Evolutionary conservation across 35 echinoderm and acorn worm genomes (phyloP), one percentile per base, ranked within the genome.

Genomic region (Patiria miniata): DNA sequence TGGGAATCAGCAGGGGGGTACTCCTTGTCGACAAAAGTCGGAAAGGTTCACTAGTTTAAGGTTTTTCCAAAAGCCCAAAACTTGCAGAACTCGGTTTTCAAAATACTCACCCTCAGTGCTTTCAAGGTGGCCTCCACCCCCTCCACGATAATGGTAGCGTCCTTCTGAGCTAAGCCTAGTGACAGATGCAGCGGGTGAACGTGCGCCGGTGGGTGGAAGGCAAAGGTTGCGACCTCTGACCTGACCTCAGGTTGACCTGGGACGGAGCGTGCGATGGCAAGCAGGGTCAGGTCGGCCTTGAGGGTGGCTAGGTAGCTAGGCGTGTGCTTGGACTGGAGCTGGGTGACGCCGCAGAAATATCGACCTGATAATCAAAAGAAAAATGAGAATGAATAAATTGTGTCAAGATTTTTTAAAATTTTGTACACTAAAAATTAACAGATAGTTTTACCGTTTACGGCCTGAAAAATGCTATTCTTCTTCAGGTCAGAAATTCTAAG

Each of bases 271-370:
- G 81, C 37, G 36, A 57, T 26, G 32, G 40, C 87, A 9, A 40
- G 33, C 2, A 90, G 87, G 29, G 80, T 65, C 22, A 90, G 80
- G 61, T 39, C 34, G 15, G 87, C 59, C 17, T 82, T 65, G 14
- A 90, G 59, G 39, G 87, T 90, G 57, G 79, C 81, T 19, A 90
- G 87, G 80, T 83, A 90, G 39, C 55, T 58, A 6, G 87, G 87
- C 19, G 80, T 61, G 61, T 90, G 87, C 39, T 53, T 82, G 0
- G 54, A 61, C 39, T 90, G 39, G 2, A 90, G 8, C 80, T 90
- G 87, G 33, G 39, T 68, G 55, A 90, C 82, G n/a, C 55, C 59
- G 32, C 87, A 90, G 80, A 68, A 90, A 55, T 90, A 90, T 1
- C 17, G 18, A 51, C 87, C 87, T 90, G 44, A 37, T 5, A 30